A percentile compares a stretch with the other conserved stretches of the same genome.
phyloP scores from a whole-genome alignment of 2,888 invertebrate genomes.

The Leptopterna dolabrata region DNA sequence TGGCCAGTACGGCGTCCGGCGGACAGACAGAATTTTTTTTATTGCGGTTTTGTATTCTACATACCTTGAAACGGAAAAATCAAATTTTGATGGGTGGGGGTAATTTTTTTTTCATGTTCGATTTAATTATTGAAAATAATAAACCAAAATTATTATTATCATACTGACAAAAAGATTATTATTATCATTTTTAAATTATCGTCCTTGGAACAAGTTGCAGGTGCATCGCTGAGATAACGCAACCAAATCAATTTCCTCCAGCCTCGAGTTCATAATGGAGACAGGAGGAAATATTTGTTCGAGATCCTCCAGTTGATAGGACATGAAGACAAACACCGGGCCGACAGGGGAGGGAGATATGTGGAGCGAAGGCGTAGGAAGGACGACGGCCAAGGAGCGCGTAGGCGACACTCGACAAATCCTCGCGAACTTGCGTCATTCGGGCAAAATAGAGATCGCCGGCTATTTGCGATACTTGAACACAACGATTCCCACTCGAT shows the following conservation, averaged over 20 bases:
- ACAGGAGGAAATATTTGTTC: neutral
- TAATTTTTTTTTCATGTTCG: too few relatives aligned
- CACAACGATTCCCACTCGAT: slow-evolving; percentile 5
- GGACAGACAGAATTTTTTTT: too few relatives aligned
- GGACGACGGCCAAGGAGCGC: slow-evolving; percentile 1
- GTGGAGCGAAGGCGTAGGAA: slow-evolving; percentile 46
- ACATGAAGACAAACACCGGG: neutral
- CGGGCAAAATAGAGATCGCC: slow-evolving; percentile 33
- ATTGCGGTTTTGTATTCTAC: too few relatives aligned
- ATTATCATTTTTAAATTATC: too few relatives aligned
- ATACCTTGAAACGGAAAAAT: too few relatives aligned
- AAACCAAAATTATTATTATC: too few relatives aligned
- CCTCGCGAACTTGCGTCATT: slow-evolving; percentile 47
- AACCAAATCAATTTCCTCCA: neutral
- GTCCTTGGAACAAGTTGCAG: too few relatives aligned
- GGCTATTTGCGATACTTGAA: slow-evolving; percentile 37
- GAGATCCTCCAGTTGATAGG: neutral
- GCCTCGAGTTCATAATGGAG: neutral
- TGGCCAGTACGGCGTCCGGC: too few relatives aligned
- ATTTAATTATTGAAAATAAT: too few relatives aligned
- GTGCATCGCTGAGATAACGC: too few relatives aligned
- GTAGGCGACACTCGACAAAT: slow-evolving; percentile 43
- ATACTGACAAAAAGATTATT: too few relatives aligned
- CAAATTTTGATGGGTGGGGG: too few relatives aligned
- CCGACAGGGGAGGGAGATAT: neutral